phyloP scores from a whole-genome alignment of 1,140 invertebrate species.

The Oncopodura yosiiana region DNA sequence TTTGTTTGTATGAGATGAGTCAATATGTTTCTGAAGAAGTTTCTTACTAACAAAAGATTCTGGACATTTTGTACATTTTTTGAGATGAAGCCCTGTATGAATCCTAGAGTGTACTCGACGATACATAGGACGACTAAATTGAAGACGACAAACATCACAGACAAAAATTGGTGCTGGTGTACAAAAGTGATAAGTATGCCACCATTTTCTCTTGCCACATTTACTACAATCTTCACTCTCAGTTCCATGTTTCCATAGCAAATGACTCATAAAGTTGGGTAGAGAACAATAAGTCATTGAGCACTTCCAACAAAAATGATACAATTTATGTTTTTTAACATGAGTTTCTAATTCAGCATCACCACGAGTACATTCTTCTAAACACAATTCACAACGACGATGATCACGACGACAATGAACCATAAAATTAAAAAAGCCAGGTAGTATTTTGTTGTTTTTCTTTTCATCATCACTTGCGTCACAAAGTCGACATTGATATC shows the following conservation, averaged over 20 bases:
- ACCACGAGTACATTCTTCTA: conserved; percentile 66
- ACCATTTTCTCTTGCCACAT: conserved; percentile 79
- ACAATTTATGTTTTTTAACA: conserved; percentile 67
- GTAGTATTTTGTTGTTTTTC: no score
- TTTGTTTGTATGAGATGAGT: neutral
- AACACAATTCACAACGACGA: conserved; percentile 71
- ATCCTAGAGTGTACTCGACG: conserved; percentile 60
- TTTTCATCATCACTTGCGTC: conserved; percentile 14
- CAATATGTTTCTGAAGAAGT: conserved; percentile 55
- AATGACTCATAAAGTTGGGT: conserved; percentile 71
- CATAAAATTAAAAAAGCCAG: conserved; percentile 74
- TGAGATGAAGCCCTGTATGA: conserved; percentile 58
- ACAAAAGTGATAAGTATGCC: conserved; percentile 80
- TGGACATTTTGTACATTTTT: conserved; percentile 55
- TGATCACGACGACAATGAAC: conserved; percentile 72
- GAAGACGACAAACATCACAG: conserved; percentile 67
- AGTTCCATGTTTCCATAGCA: conserved; percentile 83
- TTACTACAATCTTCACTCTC: conserved; percentile 72
- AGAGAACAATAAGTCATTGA: conserved; percentile 74
- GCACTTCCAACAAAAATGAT: conserved; percentile 74
- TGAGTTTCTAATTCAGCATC: conserved; percentile 69
- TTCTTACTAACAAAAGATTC: conserved; percentile 72
- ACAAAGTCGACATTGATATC: conserved; percentile 32
- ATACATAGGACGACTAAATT: conserved; percentile 62
- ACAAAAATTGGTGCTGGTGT: conserved; percentile 61